Evolutionary conservation across 1,140 invertebrate species (phyloP), one percentile per base, ranked within the genome.

Genomic region (Aphelenchoides besseyi): DNA sequence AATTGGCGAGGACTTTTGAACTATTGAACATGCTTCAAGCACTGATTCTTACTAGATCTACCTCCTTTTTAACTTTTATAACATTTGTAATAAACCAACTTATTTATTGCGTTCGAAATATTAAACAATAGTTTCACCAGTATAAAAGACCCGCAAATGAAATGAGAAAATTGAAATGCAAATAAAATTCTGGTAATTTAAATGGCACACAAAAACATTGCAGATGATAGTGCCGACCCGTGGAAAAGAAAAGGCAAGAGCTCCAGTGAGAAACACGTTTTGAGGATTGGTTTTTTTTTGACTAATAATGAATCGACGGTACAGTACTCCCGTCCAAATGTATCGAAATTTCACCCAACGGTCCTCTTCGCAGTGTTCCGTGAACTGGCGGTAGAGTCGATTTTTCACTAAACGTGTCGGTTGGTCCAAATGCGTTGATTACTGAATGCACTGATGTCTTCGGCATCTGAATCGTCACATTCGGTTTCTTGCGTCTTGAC

Each of bases 1-100:
- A 77, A 76, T 33, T 78, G 79, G 79, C 76, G 57, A 28, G 74
- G 78, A 2, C 53, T 78, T 18, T 66, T 76, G 3, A 23, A 28
- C 63, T 66, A 66, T 23, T 63, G 28, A 66, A 29, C 32, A 2
- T 29, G 63, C 29, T 28, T 3, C 29, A 59, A 59, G 12, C 12
- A 16, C 16, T 53, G 36, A 33, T 66, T 66, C 0, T 61, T 35
- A 2, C 1, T 1, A 35, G 2, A 52, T 35, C 59, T 61, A 48
- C 59, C 30, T 33, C 67, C 18, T 18, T 70, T 68, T 64, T 18
- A 12, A 70, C n/a, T 69, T 12, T 63, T 68, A 53, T 68, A n/a
- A 26, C 48, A 53, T 57, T 67, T 67, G n/a, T 5, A 36, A 64
- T 64, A 57, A 64, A 64, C n/a, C 5, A 64, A 33, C 5, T 29